phyloP scores from a whole-genome alignment of 2,113 vertebrate species.

The Blennius ocellaris region DNA sequence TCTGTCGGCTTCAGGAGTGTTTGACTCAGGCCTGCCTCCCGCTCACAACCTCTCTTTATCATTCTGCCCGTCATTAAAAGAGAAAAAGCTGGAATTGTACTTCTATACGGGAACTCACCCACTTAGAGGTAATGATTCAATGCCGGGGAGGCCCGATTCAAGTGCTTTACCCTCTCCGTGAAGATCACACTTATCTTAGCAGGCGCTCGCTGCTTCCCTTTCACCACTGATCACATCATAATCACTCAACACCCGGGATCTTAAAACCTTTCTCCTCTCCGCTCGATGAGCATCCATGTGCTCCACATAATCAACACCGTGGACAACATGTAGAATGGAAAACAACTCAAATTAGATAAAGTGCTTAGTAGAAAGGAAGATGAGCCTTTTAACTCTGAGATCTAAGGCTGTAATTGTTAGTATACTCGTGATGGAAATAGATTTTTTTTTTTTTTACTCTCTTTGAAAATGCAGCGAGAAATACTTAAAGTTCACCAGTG shows the following conservation, averaged over 20 bases:
- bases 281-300: background rate
- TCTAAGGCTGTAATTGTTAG: background rate
- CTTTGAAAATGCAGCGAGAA: too few relatives aligned
- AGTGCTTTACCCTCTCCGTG: slow-evolving; percentile 8
- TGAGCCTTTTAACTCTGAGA: background rate
- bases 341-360: background rate
- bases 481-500: too few relatives aligned
- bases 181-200: slow-evolving; percentile 21
- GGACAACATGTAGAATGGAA: background rate
- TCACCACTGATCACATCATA: background rate
- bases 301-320: background rate
- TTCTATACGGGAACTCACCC: slow-evolving; percentile 11
- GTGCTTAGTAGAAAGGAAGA: background rate
- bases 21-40: slow-evolving; percentile 42
- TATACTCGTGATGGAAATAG: background rate
- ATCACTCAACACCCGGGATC: background rate
- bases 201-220: background rate
- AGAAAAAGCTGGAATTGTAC: slow-evolving; percentile 20
- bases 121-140: slow-evolving; percentile 8
- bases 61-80: slow-evolving; percentile 6
- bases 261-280: slow-evolving; percentile 1
- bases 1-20: slow-evolving; percentile 30
- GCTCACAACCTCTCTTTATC: slow-evolving; percentile 11
- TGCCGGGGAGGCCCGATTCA: slow-evolving; percentile 15
- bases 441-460: too few relatives aligned